Evolutionary conservation across 1,140 invertebrate genomes (phyloP), one percentile per base, ranked within the genome.

Genomic region (Drosophila paulistorum): DNA sequence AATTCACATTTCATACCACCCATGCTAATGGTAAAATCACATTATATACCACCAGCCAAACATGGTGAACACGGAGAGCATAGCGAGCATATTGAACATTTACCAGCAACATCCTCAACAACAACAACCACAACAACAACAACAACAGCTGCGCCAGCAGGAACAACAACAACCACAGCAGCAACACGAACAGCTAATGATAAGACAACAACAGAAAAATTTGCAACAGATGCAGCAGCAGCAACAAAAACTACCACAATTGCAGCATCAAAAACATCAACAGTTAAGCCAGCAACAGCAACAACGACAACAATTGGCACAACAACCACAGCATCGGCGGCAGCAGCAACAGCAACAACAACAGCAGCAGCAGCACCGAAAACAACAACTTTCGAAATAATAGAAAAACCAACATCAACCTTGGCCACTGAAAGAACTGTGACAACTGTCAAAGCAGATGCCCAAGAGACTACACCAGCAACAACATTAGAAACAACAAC

Each of bases 1-100:
- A 92, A 87, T 41, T 89, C 90, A 13, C 91, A 91, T 62, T 92
- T 92, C n/a, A 92, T 92, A 62, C 91, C 91, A 20, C 91, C 91
- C 9, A 92, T 92, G 91, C 30, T 92, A 54, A 65, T 92, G 67
- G 91, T 92, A 5, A 91, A 92, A 58, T 90, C 91, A 20, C 86
- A 92, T 67, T 92, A 92, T 78, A 81, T 91, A 51, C 89, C 91
- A 26, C 89, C 85, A 3, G 37, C 75, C 14, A 90, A 87, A 30
- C 82, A 89, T 54, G 81, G 51, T 13, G 72, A 71, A 23, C 74
- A 77, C 30, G 65, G 17, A 3, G 84, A 84, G 45, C 79, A 82
- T 26, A 26, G 55, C 11, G 66, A 74, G 33, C 75, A 78, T n/a
- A 45, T 51, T 11, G 65, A 68, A 48, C 65, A 68, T 14, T 26